Evolutionary conservation across 1,140 invertebrate genomes (phyloP).

Genomic region (Listronotus oregonensis): DNA sequence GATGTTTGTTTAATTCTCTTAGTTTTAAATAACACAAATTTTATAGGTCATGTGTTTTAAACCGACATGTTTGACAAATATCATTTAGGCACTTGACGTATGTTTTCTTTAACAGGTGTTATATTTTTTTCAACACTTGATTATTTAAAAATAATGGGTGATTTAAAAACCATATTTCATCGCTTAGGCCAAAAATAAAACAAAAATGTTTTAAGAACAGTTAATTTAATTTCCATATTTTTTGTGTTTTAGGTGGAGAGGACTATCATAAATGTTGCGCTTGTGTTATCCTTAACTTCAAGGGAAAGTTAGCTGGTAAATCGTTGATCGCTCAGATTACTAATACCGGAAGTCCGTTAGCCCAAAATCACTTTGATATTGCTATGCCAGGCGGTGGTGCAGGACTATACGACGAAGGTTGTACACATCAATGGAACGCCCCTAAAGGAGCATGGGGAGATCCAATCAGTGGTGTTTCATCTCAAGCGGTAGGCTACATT

Average conservation of each 20-base stretch:
- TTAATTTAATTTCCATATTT: too few species aligned
- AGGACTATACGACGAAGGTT: constrained; percentile 16
- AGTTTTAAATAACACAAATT: too few species aligned
- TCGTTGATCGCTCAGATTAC: constrained; percentile 25
- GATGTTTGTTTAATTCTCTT: too few species aligned
- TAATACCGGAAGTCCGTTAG: constrained; percentile 31
- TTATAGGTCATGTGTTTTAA: too few species aligned
- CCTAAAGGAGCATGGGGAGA: constrained; percentile 26
- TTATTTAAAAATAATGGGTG: too few species aligned
- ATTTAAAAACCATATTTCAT: too few species aligned
- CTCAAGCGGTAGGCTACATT: neutral
- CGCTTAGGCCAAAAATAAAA: too few species aligned
- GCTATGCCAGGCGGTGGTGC: constrained; percentile 25
- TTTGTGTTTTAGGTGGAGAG: constrained; percentile 15
- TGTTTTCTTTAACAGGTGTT: too few species aligned
- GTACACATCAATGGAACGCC: constrained; percentile 17
- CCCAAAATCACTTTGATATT: constrained; percentile 33
- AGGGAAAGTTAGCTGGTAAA: constrained; percentile 24
- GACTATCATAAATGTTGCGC: constrained; percentile 18
- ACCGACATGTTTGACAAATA: too few species aligned
- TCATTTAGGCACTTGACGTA: too few species aligned
- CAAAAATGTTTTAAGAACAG: too few species aligned
- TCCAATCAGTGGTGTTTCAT: neutral
- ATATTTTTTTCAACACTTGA: too few species aligned
- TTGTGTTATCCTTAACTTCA: constrained; percentile 12